Conservation (phyloP, 2,113 vertebrate genomes). For the Syngnathoides biaculeatus region DNA sequence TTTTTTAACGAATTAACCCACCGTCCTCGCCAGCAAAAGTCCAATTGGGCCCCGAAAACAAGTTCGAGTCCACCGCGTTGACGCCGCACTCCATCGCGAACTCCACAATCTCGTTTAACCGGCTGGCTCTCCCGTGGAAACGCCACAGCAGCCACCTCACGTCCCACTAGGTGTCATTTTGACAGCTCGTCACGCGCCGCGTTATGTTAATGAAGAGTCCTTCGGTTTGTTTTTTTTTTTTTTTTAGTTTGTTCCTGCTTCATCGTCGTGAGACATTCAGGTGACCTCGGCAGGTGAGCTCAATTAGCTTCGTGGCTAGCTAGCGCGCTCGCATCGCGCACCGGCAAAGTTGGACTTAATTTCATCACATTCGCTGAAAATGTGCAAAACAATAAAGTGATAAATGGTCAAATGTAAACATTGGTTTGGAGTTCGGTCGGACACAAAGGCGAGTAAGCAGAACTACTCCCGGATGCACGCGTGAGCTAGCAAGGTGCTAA, state of each 20-base stretch:
- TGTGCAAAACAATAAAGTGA: too few relatives aligned
- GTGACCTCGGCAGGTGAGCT: slow-evolving; percentile 6
- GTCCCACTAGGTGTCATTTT: background rate
- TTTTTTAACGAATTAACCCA: background rate
- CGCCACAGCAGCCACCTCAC: too few relatives aligned
- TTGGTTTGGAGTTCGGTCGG: background rate
- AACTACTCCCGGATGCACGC: background rate
- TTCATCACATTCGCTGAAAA: background rate
- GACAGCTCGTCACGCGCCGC: background rate
- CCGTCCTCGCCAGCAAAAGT: background rate
- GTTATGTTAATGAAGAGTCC: background rate
- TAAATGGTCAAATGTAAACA: rapidly evolving
- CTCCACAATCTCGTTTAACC: background rate
- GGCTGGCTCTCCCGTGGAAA: background rate
- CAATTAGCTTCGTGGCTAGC: slow-evolving; percentile 1
- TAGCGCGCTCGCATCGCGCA: background rate
- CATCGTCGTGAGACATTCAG: background rate
- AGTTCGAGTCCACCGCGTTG: background rate
- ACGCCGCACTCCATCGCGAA: slow-evolving; percentile 4
- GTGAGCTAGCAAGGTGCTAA: background rate
- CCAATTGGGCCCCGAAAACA: background rate
- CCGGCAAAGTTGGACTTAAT: background rate
- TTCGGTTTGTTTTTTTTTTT: background rate
- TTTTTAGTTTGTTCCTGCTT: background rate
- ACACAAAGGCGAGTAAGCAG: background rate